phyloP scores from a whole-genome alignment of 2,888 invertebrate genomes.

The Brenthis daphne region DNA sequence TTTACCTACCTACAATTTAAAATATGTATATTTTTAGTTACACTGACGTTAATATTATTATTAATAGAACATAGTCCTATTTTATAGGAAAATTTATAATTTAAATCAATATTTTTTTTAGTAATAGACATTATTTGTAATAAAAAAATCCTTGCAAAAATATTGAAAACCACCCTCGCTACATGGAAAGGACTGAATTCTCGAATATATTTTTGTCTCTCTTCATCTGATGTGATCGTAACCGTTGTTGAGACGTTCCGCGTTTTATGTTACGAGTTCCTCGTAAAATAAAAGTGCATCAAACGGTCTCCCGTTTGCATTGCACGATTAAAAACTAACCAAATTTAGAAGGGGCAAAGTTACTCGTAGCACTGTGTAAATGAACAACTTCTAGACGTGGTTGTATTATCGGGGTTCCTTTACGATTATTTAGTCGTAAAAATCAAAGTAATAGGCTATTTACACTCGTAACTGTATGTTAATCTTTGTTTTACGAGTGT shows the following conservation, averaged over 20 bases:
- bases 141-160: not conserved
- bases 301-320: conserved; percentile 76
- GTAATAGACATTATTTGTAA: too few species aligned
- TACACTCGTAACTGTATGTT: conserved; percentile 81
- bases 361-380: conserved; percentile 40
- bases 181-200: conserved; percentile 48
- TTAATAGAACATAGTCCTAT: too few species aligned
- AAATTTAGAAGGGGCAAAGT: conserved; percentile 48
- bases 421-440: conserved; percentile 84
- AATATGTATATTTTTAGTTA: not conserved
- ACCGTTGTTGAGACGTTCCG: conserved; percentile 77
- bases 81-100: too few species aligned
- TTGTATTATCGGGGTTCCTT: conserved; percentile 73
- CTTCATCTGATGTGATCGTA: conserved; percentile 59
- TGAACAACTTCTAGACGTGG: conserved; percentile 54
- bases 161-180: not conserved
- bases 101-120: too few species aligned
- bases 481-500: conserved; percentile 81
- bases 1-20: not conserved
- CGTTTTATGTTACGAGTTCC: conserved; percentile 78
- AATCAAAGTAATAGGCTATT: conserved; percentile 83
- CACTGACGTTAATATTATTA: too few species aligned
- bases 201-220: conserved; percentile 46
- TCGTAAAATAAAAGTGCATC: conserved; percentile 82
- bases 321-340: conserved; percentile 70